Conservation (phyloP, 2,113 vertebrate genomes). For the Saguinus midas region DNA sequence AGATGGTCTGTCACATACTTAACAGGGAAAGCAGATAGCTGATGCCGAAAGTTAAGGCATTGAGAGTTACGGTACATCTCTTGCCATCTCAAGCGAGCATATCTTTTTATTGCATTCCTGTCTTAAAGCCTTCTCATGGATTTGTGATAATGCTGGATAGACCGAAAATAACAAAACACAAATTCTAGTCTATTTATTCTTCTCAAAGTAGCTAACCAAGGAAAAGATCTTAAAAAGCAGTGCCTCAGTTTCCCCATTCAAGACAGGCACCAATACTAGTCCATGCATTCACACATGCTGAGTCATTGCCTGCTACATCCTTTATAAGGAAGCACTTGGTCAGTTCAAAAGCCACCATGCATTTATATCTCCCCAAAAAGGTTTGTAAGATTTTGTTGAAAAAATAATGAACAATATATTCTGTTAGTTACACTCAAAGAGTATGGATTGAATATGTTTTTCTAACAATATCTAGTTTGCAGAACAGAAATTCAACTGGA, state of each 20-base stretch:
- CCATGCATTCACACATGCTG: not conserved
- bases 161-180: not conserved
- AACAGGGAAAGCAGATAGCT: not conserved
- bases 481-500: conserved; percentile 31
- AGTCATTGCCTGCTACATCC: not conserved
- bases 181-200: not conserved
- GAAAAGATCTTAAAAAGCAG: conserved; percentile 4
- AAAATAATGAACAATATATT: not conserved
- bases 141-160: not conserved
- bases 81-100: not conserved
- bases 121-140: not conserved
- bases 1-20: not conserved
- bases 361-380: not conserved
- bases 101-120: not conserved
- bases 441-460: not conserved
- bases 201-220: not conserved
- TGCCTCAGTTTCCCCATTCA: not conserved
- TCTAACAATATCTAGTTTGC: not conserved
- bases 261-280: not conserved
- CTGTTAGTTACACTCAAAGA: not conserved
- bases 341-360: not conserved
- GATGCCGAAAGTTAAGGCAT: not conserved
- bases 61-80: not conserved
- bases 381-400: not conserved
- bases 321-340: not conserved